Conservation (phyloP, 2,113 vertebrate species). For the Sorex fumeus region DNA sequence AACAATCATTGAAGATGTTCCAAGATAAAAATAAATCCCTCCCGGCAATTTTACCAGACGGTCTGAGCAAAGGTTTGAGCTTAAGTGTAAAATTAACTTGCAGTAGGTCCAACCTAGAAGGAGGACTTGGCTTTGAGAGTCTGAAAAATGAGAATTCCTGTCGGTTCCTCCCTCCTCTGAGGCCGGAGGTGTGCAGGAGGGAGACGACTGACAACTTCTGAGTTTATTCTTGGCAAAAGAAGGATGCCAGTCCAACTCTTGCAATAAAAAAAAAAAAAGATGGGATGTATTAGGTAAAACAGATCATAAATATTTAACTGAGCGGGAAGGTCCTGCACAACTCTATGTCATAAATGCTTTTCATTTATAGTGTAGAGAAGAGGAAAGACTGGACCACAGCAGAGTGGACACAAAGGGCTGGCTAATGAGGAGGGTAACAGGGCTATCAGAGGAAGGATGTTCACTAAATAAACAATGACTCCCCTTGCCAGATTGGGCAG, state of each 20-base stretch:
- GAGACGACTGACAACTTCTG: neutral
- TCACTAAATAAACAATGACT: no score
- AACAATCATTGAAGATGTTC: neutral
- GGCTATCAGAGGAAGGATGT: neutral
- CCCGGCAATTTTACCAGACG: accelerated
- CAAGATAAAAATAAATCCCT: neutral
- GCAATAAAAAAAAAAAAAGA: neutral
- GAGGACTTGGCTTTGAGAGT: neutral
- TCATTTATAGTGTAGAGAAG: no score
- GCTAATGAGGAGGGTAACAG: neutral
- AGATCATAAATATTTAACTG: neutral
- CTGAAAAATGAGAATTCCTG: no score
- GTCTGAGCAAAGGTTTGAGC: no score
- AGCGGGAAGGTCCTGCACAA: no score
- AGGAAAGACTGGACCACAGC: neutral
- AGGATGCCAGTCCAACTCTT: no score
- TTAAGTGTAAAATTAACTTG: no score
- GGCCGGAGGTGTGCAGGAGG: neutral
- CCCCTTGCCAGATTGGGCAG: no score
- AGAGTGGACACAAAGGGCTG: neutral
- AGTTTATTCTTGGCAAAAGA: no score
- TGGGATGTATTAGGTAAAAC: neutral
- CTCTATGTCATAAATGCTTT: no score
- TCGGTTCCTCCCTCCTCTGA: neutral
- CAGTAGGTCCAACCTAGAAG: no score